Percentiles rank a stretch among this genome's conserved stretches.
phyloP scores from a whole-genome alignment of 2,797 vertebrate species.

The Cossypha polioptera region DNA sequence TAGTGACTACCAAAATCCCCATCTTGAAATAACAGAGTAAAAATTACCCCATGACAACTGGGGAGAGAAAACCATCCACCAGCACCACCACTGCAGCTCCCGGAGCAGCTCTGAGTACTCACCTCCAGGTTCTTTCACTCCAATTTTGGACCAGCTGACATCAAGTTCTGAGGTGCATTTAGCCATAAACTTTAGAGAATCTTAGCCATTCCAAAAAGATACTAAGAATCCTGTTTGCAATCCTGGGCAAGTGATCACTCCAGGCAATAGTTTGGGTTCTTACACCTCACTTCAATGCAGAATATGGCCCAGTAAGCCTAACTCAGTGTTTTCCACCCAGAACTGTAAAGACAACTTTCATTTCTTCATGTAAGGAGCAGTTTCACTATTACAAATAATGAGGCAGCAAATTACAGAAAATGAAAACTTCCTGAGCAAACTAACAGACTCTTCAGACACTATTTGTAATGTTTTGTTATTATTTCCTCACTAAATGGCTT shows the following conservation, averaged over 20 bases:
- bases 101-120: background rate
- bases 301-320: background rate
- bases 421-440: slow-evolving; percentile 26
- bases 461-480: slow-evolving; percentile 22
- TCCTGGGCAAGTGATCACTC: background rate
- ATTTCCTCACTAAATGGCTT: slow-evolving; percentile 37
- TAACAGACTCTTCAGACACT: slow-evolving; percentile 28
- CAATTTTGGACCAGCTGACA: background rate
- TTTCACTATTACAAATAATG: slow-evolving; percentile 67
- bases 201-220: background rate
- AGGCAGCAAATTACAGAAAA: slow-evolving; percentile 61
- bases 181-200: background rate
- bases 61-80: background rate
- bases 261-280: background rate
- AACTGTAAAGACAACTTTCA: background rate
- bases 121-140: background rate
- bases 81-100: background rate
- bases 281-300: background rate
- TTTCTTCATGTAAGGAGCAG: background rate
- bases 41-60: background rate
- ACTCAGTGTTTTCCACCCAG: background rate
- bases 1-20: background rate
- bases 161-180: background rate
- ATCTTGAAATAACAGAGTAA: background rate
- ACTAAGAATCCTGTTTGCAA: background rate